Evolutionary conservation across 2,113 vertebrate species (phyloP).

Genomic region (Kobus ellipsiprymnus): DNA sequence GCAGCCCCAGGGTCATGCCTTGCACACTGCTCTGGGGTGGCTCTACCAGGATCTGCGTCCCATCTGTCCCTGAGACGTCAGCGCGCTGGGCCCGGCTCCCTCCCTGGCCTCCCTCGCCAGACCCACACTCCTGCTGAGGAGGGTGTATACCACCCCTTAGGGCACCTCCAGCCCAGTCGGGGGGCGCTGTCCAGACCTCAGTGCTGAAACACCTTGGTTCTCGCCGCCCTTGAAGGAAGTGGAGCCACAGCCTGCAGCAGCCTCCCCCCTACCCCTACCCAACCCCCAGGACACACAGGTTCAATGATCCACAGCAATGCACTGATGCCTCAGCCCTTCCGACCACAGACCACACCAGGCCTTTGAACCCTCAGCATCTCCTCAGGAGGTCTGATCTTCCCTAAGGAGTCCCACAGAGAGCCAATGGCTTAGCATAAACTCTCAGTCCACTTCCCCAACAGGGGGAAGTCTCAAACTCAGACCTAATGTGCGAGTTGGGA

Average conservation of each 20-base stretch:
- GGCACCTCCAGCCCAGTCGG: rapidly evolving
- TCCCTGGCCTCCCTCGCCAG: background rate
- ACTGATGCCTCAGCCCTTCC: background rate
- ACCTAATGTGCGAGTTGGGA: background rate
- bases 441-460: background rate
- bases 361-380: background rate
- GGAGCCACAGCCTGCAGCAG: background rate
- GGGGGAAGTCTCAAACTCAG: background rate
- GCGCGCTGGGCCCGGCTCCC: background rate
- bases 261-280: background rate
- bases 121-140: background rate
- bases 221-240: background rate
- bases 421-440: background rate
- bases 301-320: background rate
- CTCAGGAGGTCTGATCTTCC: background rate
- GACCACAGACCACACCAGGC: background rate
- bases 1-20: background rate
- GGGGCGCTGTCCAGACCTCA: background rate
- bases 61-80: background rate
- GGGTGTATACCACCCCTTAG: too few relatives aligned
- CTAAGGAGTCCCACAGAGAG: background rate
- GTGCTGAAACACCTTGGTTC: background rate
- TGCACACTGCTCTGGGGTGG: too few relatives aligned
- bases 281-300: background rate
- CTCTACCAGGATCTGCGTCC: background rate